Evolutionary conservation across 1,140 invertebrate species (phyloP).

Genomic region (Pseudomyrmex cubaensis): DNA sequence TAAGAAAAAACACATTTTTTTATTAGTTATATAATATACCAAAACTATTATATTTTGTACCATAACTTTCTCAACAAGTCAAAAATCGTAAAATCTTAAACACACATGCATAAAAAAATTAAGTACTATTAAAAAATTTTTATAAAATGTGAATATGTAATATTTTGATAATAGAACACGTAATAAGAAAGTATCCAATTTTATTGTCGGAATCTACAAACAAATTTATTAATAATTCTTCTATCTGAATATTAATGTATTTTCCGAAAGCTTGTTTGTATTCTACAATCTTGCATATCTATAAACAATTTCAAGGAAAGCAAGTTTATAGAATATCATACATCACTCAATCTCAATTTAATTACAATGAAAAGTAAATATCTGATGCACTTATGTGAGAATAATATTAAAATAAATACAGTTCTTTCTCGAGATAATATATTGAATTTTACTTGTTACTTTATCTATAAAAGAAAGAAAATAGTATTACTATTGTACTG

Average conservation of each 20-base stretch:
- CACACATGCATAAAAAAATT: constrained; percentile 11
- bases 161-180: constrained; percentile 23
- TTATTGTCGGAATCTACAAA: constrained; percentile 57
- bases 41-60: constrained; percentile 78
- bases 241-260: neutral
- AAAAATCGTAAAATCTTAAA: constrained; percentile 62
- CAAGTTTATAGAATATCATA: constrained; percentile 3
- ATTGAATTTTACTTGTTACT: constrained; percentile 40
- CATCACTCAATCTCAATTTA: constrained; percentile 36
- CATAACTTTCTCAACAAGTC: constrained; percentile 79
- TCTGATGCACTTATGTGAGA: constrained; percentile 2
- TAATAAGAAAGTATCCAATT: constrained; percentile 55
- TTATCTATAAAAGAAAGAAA: constrained; percentile 56
- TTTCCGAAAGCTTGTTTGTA: constrained; percentile 20
- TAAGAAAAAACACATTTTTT: constrained; percentile 76
- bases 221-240: constrained; percentile 15
- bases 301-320: constrained; percentile 26
- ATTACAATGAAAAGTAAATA: constrained; percentile 15
- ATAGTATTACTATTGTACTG: constrained; percentile 61
- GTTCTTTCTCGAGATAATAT: constrained; percentile 60
- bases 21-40: constrained; percentile 73
- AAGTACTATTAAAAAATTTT: constrained; percentile 23
- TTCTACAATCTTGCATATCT: constrained; percentile 19
- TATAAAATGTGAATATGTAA: neutral
- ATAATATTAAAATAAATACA: constrained; percentile 68